phyloP scores from a whole-genome alignment of 1,140 invertebrate species.

The Cotesia vestalis region DNA sequence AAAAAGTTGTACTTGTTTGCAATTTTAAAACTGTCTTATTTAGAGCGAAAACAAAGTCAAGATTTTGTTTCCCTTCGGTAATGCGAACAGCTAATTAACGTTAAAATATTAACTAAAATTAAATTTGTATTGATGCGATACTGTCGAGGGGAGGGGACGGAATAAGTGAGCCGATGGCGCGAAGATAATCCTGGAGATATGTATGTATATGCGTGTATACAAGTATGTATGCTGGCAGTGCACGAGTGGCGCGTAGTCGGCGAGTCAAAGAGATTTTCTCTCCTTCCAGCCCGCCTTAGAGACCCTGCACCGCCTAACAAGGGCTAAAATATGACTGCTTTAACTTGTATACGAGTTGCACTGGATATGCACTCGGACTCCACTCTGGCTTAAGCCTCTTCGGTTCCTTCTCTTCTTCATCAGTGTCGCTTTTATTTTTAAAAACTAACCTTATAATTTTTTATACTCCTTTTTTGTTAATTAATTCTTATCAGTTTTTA shows the following conservation, averaged over 20 bases:
- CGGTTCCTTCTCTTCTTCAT: conserved; percentile 28
- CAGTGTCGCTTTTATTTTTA: neutral
- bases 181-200: neutral
- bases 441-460: too few relatives aligned
- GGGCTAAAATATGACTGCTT: conserved; percentile 63
- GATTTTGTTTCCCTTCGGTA: too few relatives aligned
- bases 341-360: conserved; percentile 30
- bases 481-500: too few relatives aligned
- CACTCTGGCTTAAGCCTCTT: conserved; percentile 41
- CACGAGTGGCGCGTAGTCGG: conserved; percentile 52
- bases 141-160: too few relatives aligned
- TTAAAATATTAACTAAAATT: too few relatives aligned
- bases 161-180: neutral
- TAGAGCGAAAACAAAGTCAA: too few relatives aligned
- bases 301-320: conserved; percentile 60
- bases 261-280: conserved; percentile 63
- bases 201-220: neutral
- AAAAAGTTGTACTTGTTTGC: neutral
- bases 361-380: conserved; percentile 35
- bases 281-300: conserved; percentile 53
- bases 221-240: neutral
- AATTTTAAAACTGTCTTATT: neutral
- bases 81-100: neutral
- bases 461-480: too few relatives aligned
- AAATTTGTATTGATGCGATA: too few relatives aligned